Base-by-base conservation (phyloP, 2,113 vertebrate species). In the Anolis carolinensis region DNA sequence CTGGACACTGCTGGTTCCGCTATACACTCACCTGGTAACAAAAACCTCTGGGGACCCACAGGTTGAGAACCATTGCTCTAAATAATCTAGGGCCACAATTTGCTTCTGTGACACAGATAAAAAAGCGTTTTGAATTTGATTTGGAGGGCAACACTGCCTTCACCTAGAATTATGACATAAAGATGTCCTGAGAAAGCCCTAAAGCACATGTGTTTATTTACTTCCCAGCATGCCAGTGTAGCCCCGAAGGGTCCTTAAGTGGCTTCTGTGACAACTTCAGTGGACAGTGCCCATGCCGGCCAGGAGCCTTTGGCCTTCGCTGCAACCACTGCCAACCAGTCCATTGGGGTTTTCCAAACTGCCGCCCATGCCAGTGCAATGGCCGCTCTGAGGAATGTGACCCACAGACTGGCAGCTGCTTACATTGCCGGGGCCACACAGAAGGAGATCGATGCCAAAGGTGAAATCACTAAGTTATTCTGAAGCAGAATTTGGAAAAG, bases 311-410 rank as follows among this genome's bases (percentile, higher is more conserved):
- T 0, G 98, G 98, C 2, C 94, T 89, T 23, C 97, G 90, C 36
- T 99, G 98, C 0, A 97, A 99, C 79, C 95, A 94, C 48, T 99
- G 99, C 90, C 98, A 98, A 90, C 92, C 92, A 0, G 97, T 98
- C n/a, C 95, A 99, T 95, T 99, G 98, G 98, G 98, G 98, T 79
- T 99, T 99, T 94, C 99, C 99, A 0, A 89, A 86, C 89, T 99
- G 99, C 94, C 96, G 91, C 65, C 97, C 95, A 0, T 99, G 99
- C 93, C 97, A 96, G 81, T 99, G 98, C 90, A 98, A 98, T 0
- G 97, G 98, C 13, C 98, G 97, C 0, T 89, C 98, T 0, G 97
- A 98, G 7, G 95, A 96, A 34, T 99, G 99, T 0, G 95, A 99
- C 72, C 95, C 97, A 62, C 95, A 79, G 83, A 98, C 96, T 0